phyloP scores from a whole-genome alignment of 2,888 invertebrate species.

The Dasysyrphus tricinctus region DNA sequence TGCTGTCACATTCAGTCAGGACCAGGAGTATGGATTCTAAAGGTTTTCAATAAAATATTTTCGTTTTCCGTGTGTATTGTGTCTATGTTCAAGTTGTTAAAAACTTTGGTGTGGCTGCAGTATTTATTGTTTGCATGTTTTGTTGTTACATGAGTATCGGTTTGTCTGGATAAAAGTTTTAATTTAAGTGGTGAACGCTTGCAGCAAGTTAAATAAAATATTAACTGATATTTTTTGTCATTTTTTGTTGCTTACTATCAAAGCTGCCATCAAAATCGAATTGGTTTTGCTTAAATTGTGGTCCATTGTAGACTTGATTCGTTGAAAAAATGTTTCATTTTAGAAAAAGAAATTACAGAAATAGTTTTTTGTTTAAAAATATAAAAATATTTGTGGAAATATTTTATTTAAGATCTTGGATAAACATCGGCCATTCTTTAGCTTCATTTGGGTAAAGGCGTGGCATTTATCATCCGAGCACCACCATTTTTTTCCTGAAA shows the following conservation, averaged over 20 bases:
- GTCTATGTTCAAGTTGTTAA: neutral
- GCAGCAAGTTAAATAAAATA: neutral
- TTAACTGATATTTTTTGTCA: neutral
- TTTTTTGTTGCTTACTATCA: neutral
- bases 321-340: neutral
- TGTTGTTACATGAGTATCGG: neutral
- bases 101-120: slow-evolving; percentile 17
- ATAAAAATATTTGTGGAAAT: neutral
- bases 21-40: slow-evolving; percentile 18
- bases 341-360: neutral
- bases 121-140: slow-evolving; percentile 27
- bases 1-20: slow-evolving; percentile 45
- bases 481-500: slow-evolving; percentile 17
- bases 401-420: too few species aligned
- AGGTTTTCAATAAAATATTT: slow-evolving; percentile 41
- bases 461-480: slow-evolving; percentile 14
- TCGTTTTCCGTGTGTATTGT: slow-evolving; percentile 51
- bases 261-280: slow-evolving; percentile 37
- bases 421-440: neutral
- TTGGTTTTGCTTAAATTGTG: neutral
- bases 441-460: slow-evolving; percentile 3
- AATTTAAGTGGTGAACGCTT: neutral
- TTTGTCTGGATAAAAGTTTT: neutral
- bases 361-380: too few species aligned
- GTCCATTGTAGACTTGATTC: neutral